Conservation (phyloP, 2,797 vertebrate genomes). For the Anableps anableps region DNA sequence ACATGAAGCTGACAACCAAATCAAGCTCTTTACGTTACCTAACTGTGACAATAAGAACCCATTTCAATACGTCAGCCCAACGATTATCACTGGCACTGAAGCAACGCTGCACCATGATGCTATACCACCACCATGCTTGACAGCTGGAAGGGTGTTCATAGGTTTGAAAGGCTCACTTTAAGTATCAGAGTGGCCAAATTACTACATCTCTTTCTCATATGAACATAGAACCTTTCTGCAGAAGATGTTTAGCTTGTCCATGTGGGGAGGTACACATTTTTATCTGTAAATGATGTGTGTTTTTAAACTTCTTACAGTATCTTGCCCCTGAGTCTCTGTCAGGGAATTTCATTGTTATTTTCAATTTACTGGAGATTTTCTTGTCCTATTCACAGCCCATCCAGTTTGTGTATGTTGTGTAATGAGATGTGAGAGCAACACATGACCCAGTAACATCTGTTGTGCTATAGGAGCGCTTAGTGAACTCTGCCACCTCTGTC, state of each 20-base stretch:
- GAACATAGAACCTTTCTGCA: not conserved
- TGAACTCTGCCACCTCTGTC: constrained; percentile 71
- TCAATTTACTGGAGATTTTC: not conserved
- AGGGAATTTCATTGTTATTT: not conserved
- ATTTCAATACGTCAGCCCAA: too few relatives aligned
- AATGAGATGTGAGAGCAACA: constrained; percentile 69
- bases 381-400: not conserved
- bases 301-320: not conserved
- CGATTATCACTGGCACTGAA: too few relatives aligned
- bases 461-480: constrained; percentile 58
- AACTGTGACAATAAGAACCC: too few relatives aligned
- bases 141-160: not conserved
- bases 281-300: not conserved
- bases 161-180: not conserved
- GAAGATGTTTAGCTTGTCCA: not conserved
- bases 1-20: too few relatives aligned
- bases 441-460: constrained; percentile 75
- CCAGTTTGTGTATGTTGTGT: constrained; percentile 47
- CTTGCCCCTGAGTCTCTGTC: not conserved
- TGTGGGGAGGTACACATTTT: not conserved
- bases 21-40: too few relatives aligned
- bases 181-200: not conserved
- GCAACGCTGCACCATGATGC: too few relatives aligned
- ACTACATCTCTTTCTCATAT: not conserved
- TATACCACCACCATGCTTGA: not conserved